Conservation (phyloP, 2,888 invertebrate species). For the Apamea monoglypha region DNA sequence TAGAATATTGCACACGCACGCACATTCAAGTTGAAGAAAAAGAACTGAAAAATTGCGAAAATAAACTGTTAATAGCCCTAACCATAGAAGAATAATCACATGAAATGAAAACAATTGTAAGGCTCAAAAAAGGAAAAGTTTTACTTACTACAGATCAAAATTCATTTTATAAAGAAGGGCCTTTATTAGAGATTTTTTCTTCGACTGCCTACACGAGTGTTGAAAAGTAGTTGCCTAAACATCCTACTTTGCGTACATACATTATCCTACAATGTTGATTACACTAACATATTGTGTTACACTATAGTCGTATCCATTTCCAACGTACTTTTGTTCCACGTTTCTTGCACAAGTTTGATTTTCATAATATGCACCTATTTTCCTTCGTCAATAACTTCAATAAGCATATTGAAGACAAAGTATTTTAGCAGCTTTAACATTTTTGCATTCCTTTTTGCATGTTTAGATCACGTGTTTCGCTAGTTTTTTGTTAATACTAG, state of each 20-base stretch:
- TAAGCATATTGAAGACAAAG: constrained; percentile 15
- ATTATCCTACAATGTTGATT: constrained; percentile 58
- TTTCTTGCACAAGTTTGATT: constrained; percentile 43
- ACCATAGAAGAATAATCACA: not conserved
- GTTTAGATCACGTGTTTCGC: constrained; percentile 28
- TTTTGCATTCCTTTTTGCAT: constrained; percentile 39
- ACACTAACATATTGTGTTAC: constrained; percentile 61
- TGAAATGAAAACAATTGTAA: not conserved
- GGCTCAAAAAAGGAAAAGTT: constrained; percentile 1
- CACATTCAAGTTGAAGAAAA: constrained; percentile 66
- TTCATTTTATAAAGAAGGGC: not conserved
- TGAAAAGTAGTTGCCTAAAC: constrained; percentile 58
- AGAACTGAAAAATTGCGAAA: constrained; percentile 6
- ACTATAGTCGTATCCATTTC: constrained; percentile 47
- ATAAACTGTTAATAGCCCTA: constrained; percentile 7
- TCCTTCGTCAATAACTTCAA: constrained; percentile 28
- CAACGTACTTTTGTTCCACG: constrained; percentile 13
- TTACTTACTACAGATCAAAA: not conserved
- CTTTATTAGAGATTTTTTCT: constrained; percentile 52
- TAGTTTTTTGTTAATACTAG: constrained; percentile 39
- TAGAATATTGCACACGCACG: constrained; percentile 68
- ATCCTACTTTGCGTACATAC: constrained; percentile 60
- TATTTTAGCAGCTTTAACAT: constrained; percentile 23
- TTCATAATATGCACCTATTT: constrained; percentile 39
- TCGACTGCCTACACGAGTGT: constrained; percentile 59